Evolutionary conservation across 1,140 invertebrate genomes (phyloP).

Genomic region (Battus philenor): DNA sequence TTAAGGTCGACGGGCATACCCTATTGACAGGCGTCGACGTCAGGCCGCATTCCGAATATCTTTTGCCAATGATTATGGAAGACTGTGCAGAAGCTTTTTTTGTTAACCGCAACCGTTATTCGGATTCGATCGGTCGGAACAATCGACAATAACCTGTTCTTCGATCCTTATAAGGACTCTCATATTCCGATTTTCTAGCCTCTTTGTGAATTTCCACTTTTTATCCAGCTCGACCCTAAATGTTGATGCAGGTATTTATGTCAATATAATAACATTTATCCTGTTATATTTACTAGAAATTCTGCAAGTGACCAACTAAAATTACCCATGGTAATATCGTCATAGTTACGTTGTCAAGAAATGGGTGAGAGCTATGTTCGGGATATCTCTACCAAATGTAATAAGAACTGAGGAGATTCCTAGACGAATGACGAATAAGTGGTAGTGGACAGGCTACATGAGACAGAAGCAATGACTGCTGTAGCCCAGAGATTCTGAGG

Average conservation of each 20-base stretch:
- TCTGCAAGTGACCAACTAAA: slow-evolving; percentile 36
- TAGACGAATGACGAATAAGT: too few relatives aligned
- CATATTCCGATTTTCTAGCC: slow-evolving; percentile 66
- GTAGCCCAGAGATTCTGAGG: too few relatives aligned
- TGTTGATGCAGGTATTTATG: slow-evolving; percentile 49
- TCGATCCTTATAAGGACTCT: slow-evolving; percentile 35
- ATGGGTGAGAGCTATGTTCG: background rate
- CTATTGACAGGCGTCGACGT: slow-evolving; percentile 56
- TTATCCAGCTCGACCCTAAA: slow-evolving; percentile 34
- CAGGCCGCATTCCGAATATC: slow-evolving; percentile 53
- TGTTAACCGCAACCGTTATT: slow-evolving; percentile 50
- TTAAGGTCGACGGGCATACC: slow-evolving; percentile 45
- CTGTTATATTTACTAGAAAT: too few relatives aligned
- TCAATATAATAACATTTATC: slow-evolving; percentile 61
- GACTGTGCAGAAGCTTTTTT: slow-evolving; percentile 42
- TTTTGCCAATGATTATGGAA: slow-evolving; percentile 52
- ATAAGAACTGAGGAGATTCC: too few relatives aligned
- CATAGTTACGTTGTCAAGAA: background rate
- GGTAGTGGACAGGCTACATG: too few relatives aligned
- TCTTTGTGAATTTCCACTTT: slow-evolving; percentile 46
- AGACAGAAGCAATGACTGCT: too few relatives aligned
- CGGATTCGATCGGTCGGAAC: slow-evolving; percentile 37
- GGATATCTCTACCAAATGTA: background rate
- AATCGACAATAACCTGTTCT: slow-evolving; percentile 54
- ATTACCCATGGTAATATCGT: background rate